Evolutionary conservation across 2,888 invertebrate genomes (phyloP), one percentile per base, ranked within the genome.

Genomic region (Adelognathus sp.): DNA sequence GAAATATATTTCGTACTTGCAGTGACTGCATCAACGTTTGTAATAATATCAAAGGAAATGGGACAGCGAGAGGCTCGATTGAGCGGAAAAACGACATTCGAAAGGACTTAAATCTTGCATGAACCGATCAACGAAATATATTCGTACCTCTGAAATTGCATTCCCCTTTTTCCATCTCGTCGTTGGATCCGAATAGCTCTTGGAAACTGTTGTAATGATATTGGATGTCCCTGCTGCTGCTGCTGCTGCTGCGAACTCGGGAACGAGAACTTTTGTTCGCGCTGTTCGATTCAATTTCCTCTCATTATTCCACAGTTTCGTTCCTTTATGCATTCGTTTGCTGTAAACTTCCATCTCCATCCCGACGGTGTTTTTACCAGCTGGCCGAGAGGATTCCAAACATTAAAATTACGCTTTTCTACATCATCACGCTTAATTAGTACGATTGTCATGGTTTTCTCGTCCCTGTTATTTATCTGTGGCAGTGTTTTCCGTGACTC

Each of bases 221-320:
- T 50, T 24, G 50, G 24, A 50, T 24, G n/a, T 73, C 24, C 6
- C 46, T 16, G 9, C 16, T 16, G 14, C 16, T 2, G 58, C 39
- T 39, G 29, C 31, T 33, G 9, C 29, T 11, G 24, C 7, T 52
- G 50, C 24, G n/a, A 29, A 21, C 54, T 41, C 11, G n/a, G 21
- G 14, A 69, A 58, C 41, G 56, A 11, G 16, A n/a, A 44, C 6
- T 21, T 41, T 7, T 29, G 24, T 24, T 33, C 31, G 18, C 31
- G 24, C 46, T 33, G 44, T 58, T 33, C 56, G 58, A 66, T 58
- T 33, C 27, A 58, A 58, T 39, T 66, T 58, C 24, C 36, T 58
- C 64, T 73, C 56, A 56, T 73, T 64, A 66, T 73, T 36, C 46
- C 31, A 3, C 44, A n/a, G 54, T 29, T 66, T 29, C 11, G 31